phyloP scores from a whole-genome alignment of 2,113 vertebrate genomes.

The Reinhardtius hippoglossoides region DNA sequence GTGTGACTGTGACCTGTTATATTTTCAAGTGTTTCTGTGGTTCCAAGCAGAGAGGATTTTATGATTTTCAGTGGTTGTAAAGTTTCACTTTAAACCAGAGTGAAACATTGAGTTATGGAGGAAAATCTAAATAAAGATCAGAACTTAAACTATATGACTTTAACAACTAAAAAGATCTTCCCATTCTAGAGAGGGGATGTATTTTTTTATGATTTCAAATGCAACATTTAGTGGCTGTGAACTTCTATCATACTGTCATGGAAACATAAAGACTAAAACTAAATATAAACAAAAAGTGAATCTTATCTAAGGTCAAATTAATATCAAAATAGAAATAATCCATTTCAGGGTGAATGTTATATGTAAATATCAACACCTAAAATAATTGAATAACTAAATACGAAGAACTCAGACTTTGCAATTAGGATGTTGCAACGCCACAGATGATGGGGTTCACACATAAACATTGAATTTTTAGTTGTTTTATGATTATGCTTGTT shows the following conservation, averaged over 20 bases:
- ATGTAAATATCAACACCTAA: background rate
- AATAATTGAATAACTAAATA: background rate
- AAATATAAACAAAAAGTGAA: background rate
- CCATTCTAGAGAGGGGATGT: background rate
- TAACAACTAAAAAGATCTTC: background rate
- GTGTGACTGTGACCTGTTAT: too few species aligned
- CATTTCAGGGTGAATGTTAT: background rate
- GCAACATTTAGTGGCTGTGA: too few species aligned
- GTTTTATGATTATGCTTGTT: constrained; percentile 29
- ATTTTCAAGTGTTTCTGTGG: too few species aligned
- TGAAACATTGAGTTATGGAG: background rate
- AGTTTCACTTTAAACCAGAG: background rate
- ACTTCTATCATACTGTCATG: background rate
- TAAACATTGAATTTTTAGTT: constrained; percentile 6
- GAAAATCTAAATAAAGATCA: background rate
- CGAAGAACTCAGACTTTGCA: background rate
- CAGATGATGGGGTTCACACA: background rate
- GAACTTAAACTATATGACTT: background rate
- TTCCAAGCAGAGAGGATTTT: too few species aligned
- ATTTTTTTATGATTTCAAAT: background rate
- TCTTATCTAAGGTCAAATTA: too few species aligned
- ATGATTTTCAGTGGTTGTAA: background rate
- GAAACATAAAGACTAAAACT: too few species aligned
- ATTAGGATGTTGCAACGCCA: too few species aligned
- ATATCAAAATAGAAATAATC: background rate